Evolutionary conservation across 2,888 invertebrate genomes (phyloP), one percentile per base, ranked within the genome.

Genomic region (Acanthosepion lycidas): DNA sequence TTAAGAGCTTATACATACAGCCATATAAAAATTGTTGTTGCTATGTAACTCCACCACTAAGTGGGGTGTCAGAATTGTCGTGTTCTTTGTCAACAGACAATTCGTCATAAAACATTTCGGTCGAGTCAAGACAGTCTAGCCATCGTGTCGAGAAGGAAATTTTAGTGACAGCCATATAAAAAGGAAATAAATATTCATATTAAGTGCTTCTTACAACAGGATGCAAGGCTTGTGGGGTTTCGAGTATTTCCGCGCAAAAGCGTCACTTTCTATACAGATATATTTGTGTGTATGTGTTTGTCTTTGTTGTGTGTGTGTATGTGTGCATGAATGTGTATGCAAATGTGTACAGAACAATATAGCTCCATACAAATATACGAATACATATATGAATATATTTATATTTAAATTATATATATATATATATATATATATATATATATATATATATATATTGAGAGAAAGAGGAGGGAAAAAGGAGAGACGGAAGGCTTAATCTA

Each of bases 131-230:
- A 78, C 33, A 15, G 78, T 78, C n/a, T n/a, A 78, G 78, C n/a
- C 78, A n/a, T 78, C 18, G 0, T 5, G 18, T 23, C 28, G 3
- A n/a, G 6, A 26, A 28, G 9, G 78, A 26, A 28, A 28, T 6
- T 78, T 33, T 78, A n/a, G n/a, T 12, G 12, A 78, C n/a, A 78
- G 78, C 18, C n/a, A 78, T 0, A 78, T 78, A 78, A 78, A 33
- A 78, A 78, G n/a, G 78, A 78, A 78, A 78, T 78, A 78, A 33
- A 78, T n/a, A 78, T 15, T n/a, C n/a, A 33, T n/a, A 78, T 78
- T 33, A 78, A 78, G 78, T 78, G n/a, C n/a, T 78, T 78, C 78
- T 78, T n/a, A 78, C n/a, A 78, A 78, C 78, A 78, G 78, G 78
- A 78, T 78, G 33, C n/a, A 15, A 12, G n/a, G n/a, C n/a, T 78